Evolutionary conservation across 2,888 invertebrate species (phyloP), one percentile per base, ranked within the genome.

Genomic region (Cistogaster globosa): DNA sequence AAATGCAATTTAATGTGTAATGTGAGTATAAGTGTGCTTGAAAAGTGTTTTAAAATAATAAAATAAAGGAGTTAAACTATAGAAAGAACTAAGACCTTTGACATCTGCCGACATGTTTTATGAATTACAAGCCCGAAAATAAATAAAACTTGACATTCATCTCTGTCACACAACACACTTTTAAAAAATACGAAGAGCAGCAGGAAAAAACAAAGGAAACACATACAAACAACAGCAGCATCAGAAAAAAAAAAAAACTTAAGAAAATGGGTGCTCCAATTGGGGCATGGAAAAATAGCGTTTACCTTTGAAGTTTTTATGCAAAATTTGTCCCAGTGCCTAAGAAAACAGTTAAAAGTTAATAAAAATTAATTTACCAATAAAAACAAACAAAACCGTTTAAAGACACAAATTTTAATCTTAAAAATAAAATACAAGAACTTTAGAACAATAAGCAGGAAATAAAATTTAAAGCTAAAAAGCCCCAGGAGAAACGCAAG

Each of bases 91-190:
- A 22, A 68, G 53, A 76, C 58, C 82, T 82, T 89, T 90, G 90
- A 89, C 90, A 90, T 90, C 88, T 89, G 88, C 89, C 89, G 89
- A 89, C 89, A 90, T 88, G 89, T 80, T 89, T 89, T 88, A 88
- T 68, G 71, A 76, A 84, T 62, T 84, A 42, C 65, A 67, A 79
- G 45, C 48, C 58, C 55, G 45, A 48, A 58, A 48, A 72, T 26
- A 58, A 32, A 77, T 45, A 45, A 58, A 60, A 69, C 88, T 71
- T 90, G 90, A 88, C 90, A 91, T 91, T 90, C 88, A 90, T 91
- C 90, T 90, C 87, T 89, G 91, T 90, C 91, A 89, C 86, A 89
- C 88, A 88, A 90, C 89, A 90, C 89, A 91, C 87, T 86, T 87
- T 42, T 58, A 36, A 48, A 26, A 26, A 26, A 72, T 26, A 58